Base-by-base conservation (phyloP, 1,140 invertebrate genomes). In the Tetragnatha versicolor region DNA sequence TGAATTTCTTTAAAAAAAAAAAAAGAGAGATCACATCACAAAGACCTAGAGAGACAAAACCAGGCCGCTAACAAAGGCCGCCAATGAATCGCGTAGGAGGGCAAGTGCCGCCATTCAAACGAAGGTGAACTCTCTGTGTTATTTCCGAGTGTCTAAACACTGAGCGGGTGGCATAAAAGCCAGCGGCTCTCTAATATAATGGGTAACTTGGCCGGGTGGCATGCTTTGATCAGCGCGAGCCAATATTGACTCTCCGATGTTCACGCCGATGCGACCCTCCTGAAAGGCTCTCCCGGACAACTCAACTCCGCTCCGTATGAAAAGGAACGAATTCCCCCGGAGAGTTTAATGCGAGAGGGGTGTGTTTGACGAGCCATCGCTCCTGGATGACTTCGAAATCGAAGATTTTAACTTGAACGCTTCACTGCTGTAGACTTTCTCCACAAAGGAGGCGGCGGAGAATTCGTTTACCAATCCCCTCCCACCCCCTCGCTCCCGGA, bases 391-490 rank as follows among this genome's bases (percentile, higher is more conserved):
- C 33, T 29, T 47, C 73, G 73, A 77, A 77, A 77, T 77, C 73
- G 73, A 77, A 77, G 73, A 77, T 77, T 66, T 65, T 77, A 77
- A 65, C 73, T 65, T 77, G 53, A 77, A 77, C 73, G 73, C 73
- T 17, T 42, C 42, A 35, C 60, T 77, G 73, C 58, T 77, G 29
- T 77, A 66, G 73, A 77, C 73, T 77, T 77, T 77, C 73, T 77
- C 73, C 60, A 77, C 60, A 77, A 77, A 75, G 42, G 73, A 25
- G 33, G 55, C 22, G 72, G 29, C 35, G 22, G 27, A 27, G 69
- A 42, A 45, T 73, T 60, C 69, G 51, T 73, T 73, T 73, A 53
- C 69, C 45, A 55, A 39, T 25, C 33, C 20, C 20, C n/a, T 25
- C 27, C 22, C 0, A 12, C 29, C 55, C 20, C 25, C 29, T 9